phyloP scores from a whole-genome alignment of 2,113 vertebrate genomes.

The Prochilodus magdalenae region DNA sequence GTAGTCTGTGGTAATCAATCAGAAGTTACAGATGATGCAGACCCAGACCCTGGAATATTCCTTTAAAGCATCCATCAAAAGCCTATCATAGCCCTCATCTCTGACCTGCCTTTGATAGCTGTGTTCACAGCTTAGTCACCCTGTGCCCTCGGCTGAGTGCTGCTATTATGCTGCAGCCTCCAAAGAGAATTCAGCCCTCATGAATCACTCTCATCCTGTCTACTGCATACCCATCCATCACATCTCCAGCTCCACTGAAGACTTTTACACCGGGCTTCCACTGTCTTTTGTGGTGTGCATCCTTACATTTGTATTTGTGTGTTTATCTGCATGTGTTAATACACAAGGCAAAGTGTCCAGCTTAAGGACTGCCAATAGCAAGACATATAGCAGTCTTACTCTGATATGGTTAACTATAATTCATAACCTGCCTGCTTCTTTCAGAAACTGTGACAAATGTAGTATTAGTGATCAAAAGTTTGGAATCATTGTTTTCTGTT shows the following conservation, averaged over 20 bases:
- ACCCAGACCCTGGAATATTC: background rate
- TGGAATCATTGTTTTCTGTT: background rate
- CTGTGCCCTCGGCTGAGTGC: background rate
- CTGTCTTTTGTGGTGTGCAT: background rate
- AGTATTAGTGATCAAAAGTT: background rate
- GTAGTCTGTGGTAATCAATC: background rate
- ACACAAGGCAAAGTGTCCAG: constrained; percentile 5
- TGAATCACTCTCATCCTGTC: constrained; percentile 7
- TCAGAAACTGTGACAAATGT: background rate
- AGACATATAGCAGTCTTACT: background rate
- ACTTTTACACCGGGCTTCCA: background rate
- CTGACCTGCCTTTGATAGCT: background rate
- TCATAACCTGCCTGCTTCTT: background rate
- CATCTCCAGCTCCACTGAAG: background rate
- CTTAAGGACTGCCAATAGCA: background rate
- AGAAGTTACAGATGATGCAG: background rate
- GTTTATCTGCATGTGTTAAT: background rate
- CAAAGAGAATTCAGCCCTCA: background rate
- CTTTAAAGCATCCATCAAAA: background rate
- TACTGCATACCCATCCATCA: background rate
- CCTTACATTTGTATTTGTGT: background rate
- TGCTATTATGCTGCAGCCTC: background rate
- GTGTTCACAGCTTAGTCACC: background rate
- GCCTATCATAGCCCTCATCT: background rate
- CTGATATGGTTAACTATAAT: background rate